Evolutionary conservation across 2,113 vertebrate genomes (phyloP).

Genomic region (Stegastes partitus): DNA sequence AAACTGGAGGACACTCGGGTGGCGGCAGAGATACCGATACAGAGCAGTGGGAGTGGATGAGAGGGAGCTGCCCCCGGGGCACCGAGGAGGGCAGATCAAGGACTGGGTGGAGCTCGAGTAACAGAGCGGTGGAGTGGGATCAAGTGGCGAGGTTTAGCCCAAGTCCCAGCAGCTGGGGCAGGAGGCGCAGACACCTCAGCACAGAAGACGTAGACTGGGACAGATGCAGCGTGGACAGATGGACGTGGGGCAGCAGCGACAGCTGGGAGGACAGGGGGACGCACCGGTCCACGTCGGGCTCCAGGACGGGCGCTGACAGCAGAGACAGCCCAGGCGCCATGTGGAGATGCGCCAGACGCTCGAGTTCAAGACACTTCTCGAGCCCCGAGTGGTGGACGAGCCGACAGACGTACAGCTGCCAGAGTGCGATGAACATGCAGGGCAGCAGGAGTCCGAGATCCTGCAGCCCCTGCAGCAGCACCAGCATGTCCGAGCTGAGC

Average conservation of each 20-base stretch:
- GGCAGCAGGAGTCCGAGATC: slow-evolving; percentile 66
- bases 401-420: slow-evolving; percentile 51
- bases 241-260: slow-evolving; percentile 80
- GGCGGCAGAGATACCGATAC: slow-evolving; percentile 59
- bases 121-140: slow-evolving; percentile 59
- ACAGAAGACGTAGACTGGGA: slow-evolving; percentile 73
- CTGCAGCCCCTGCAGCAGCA: slow-evolving; percentile 81
- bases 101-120: slow-evolving; percentile 49
- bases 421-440: slow-evolving; percentile 31
- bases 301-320: slow-evolving; percentile 51
- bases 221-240: slow-evolving; percentile 67
- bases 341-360: slow-evolving; percentile 48
- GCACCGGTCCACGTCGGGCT: slow-evolving; percentile 55
- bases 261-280: slow-evolving; percentile 75
- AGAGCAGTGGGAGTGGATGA: slow-evolving; percentile 74
- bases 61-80: slow-evolving; percentile 33
- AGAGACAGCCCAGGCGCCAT: slow-evolving; percentile 55
- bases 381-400: slow-evolving; percentile 76
- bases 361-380: slow-evolving; percentile 52
- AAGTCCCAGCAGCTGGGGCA: slow-evolving; percentile 58
- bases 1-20: slow-evolving; percentile 26
- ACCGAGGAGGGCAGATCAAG: slow-evolving; percentile 36
- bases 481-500: slow-evolving; percentile 81
- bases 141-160: slow-evolving; percentile 52
- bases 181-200: slow-evolving; percentile 47